Conservation (phyloP, 2,797 vertebrate species). For the Eremophila alpestris region DNA sequence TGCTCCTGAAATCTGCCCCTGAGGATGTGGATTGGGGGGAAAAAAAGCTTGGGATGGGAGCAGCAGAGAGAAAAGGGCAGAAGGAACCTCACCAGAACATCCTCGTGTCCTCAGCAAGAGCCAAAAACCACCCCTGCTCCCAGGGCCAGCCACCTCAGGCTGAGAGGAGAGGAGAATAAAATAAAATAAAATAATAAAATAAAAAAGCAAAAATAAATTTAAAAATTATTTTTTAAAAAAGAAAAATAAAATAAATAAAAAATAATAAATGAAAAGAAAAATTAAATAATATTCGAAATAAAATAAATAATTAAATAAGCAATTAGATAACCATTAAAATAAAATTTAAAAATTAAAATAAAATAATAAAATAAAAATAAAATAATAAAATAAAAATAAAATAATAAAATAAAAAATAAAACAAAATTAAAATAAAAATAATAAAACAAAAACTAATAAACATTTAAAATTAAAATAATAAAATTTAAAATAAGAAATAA, state of each 20-base stretch:
- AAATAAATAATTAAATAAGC: too few species aligned
- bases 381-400: too few species aligned
- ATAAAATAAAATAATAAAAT: background rate
- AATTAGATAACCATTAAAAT: too few species aligned
- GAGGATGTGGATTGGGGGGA: rapidly evolving
- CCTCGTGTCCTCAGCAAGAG: background rate
- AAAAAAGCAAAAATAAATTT: background rate
- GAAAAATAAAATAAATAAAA: background rate
- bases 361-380: background rate
- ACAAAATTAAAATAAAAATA: too few species aligned
- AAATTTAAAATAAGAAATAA: background rate
- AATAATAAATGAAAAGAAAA: too few species aligned
- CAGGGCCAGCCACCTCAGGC: background rate
- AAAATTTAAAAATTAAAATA: background rate
- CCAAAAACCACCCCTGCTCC: background rate
- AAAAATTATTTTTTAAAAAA: too few species aligned
- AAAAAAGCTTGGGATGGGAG: background rate
- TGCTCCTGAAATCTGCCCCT: background rate
- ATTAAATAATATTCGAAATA: background rate
- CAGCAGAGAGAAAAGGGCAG: background rate
- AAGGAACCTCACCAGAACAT: background rate
- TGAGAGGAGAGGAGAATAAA: background rate
- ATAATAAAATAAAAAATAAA: too few species aligned
- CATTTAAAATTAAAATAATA: too few species aligned
- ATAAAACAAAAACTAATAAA: background rate